phyloP scores from a whole-genome alignment of 2,113 vertebrate species.

The Rhea americana region DNA sequence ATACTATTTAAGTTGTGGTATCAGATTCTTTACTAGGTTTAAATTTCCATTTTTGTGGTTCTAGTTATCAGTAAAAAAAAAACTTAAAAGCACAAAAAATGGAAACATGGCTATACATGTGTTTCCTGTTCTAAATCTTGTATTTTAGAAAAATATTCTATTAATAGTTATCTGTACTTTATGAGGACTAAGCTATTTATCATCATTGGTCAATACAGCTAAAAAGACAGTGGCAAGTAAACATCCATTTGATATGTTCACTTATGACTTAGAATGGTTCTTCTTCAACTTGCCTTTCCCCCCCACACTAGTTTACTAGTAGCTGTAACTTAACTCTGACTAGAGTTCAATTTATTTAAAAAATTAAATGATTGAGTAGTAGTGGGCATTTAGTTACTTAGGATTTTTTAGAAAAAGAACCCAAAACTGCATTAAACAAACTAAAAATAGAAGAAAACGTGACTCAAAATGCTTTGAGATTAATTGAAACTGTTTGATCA shows the following conservation, averaged over 20 bases:
- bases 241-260: not conserved
- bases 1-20: not conserved
- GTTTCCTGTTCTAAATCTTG: not conserved
- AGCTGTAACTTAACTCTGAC: not conserved
- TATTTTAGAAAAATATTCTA: not conserved
- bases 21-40: not conserved
- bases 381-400: not conserved
- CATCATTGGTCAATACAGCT: not conserved
- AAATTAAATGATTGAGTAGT: not conserved
- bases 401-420: not conserved
- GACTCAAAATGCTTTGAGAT: not conserved
- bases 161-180: not conserved
- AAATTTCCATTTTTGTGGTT: not conserved
- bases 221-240: not conserved
- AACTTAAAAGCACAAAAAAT: not conserved
- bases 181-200: not conserved
- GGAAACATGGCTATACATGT: not conserved
- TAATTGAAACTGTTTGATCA: not conserved
- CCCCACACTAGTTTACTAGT: not conserved
- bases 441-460: conserved; percentile 24
- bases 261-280: not conserved
- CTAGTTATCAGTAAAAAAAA: not conserved
- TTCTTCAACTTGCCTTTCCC: not conserved
- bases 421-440: not conserved
- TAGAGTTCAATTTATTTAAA: not conserved